phyloP scores from a whole-genome alignment of 1,140 invertebrate genomes.

The Magallana ariakensis region DNA sequence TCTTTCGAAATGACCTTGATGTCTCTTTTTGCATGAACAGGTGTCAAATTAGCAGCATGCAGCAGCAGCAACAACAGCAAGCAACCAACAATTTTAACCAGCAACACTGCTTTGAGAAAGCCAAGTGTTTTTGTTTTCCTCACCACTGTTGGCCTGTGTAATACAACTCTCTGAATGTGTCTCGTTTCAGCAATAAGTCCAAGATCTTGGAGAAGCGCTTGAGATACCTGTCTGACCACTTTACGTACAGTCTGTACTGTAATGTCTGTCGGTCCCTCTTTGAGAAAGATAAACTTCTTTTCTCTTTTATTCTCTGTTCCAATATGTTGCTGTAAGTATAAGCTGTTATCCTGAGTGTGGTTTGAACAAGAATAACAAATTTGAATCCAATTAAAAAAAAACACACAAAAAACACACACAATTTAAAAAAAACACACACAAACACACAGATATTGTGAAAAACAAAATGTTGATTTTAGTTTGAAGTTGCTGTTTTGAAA shows the following conservation, averaged over 20 bases:
- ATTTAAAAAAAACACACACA: too few relatives aligned
- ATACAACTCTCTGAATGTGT: slow-evolving; percentile 21
- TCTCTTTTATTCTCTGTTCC: slow-evolving; percentile 79
- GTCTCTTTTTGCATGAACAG: background rate
- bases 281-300: slow-evolving; percentile 79
- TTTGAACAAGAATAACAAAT: background rate
- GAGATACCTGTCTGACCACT: slow-evolving; percentile 79
- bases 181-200: slow-evolving; percentile 79
- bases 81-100: background rate
- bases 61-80: background rate
- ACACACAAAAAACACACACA: too few relatives aligned
- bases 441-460: too few relatives aligned
- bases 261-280: slow-evolving; percentile 79
- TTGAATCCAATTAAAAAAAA: background rate
- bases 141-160: background rate
- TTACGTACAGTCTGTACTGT: slow-evolving; percentile 77
- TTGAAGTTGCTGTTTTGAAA: slow-evolving; percentile 16
- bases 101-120: slow-evolving; percentile 8
- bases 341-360: background rate
- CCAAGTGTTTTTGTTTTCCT: background rate
- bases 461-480: background rate
- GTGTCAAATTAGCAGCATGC: background rate
- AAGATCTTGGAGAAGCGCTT: slow-evolving; percentile 77
- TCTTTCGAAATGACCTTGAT: background rate
- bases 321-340: slow-evolving; percentile 80